Base-by-base conservation (phyloP, 2,797 vertebrate species). In the Sylvia borin region DNA sequence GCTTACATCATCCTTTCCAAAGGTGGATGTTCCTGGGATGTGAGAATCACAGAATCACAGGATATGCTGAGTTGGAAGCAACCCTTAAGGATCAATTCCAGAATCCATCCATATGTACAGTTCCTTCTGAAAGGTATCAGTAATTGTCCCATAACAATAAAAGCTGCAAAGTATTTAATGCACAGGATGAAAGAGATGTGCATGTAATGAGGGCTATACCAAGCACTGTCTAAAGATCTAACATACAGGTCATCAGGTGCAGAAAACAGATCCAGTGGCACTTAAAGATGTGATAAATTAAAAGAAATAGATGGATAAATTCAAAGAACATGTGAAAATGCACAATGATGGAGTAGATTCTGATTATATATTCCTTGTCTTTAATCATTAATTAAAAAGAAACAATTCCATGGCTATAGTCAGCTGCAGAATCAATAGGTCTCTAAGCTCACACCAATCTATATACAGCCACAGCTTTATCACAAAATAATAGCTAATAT, bases 401-500 rank as follows among this genome's bases (percentile, higher is more conserved):
- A 94, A 75, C 76, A 81, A 36, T 54, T 94, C 73, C 48, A 88
- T 40, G 80, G 64, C 54, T 78, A 45, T 81, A 96, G 57, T 64
- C 84, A 95, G 90, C 89, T 54, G 90, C 26, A 65, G 88, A 96
- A 97, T 96, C 83, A 93, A 95, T 88, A 94, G 48, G 61, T 95
- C 82, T 85, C 51, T 27, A 92, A 79, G 64, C 31, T 65, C 50
- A 87, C 15, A 79, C 25, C 68, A 74, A 85, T 92, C 92, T 85
- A 90, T 92, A 76, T 42, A 36, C 68, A 94, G 42, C 38, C 77
- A 88, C 40, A 58, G 34, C 79, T 97, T 96, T 92, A 90, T 89
- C 85, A 92, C 75, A 92, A 97, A 97, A 96, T 90, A 90, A 88
- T 96, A 95, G 91, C 72, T 92, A 94, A 84, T 94, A 97, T 90